phyloP scores from a whole-genome alignment of 2,113 vertebrate species.

The Cinclus mexicanus region DNA sequence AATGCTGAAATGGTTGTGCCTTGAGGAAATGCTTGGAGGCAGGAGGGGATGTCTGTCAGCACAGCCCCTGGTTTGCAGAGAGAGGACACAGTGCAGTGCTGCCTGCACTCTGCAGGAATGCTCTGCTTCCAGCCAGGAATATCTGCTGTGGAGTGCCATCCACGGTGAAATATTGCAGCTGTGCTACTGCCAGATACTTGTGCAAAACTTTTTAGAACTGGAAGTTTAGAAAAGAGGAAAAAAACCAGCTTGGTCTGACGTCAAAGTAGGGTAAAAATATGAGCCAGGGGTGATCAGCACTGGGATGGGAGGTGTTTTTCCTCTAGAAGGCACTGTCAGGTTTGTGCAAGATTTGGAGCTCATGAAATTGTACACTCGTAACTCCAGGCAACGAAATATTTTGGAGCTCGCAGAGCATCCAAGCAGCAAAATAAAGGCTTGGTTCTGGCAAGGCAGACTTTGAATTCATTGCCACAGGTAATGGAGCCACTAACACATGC shows the following conservation, averaged over 20 bases:
- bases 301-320: background rate
- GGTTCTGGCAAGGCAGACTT: background rate
- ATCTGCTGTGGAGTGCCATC: background rate
- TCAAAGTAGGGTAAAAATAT: background rate
- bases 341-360: background rate
- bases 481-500: background rate
- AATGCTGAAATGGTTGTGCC: rapidly evolving
- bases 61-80: rapidly evolving
- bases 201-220: background rate
- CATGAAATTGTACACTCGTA: background rate
- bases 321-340: background rate
- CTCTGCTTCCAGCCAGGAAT: background rate
- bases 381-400: background rate
- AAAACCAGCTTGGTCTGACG: background rate
- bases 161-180: background rate
- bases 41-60: background rate
- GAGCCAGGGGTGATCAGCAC: background rate
- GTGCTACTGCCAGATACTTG: background rate
- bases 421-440: background rate
- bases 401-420: background rate
- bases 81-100: rapidly evolving
- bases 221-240: background rate
- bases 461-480: background rate
- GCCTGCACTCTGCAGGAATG: background rate
- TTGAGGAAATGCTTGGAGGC: rapidly evolving